Base-by-base conservation (phyloP, 1,140 invertebrate genomes). In the Grapholita molesta region DNA sequence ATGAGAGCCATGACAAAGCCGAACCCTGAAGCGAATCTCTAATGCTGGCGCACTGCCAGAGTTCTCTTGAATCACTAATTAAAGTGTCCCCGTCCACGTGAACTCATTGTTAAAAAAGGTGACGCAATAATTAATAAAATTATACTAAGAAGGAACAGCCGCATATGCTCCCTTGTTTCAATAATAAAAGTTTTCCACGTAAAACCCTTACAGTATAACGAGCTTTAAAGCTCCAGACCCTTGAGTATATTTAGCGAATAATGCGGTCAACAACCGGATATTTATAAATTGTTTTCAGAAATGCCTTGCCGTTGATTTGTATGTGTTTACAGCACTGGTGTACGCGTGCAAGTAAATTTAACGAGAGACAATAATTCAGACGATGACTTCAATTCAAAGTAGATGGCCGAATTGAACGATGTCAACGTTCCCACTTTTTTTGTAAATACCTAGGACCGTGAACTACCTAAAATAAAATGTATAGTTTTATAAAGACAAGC, bases 1-100 rank as follows among this genome's bases (percentile, higher is more conserved):
- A 61, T 61, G n/a, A 32, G 55, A n/a, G 25, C 55, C 25, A 30
- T 61, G 55, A 61, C 55, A 61, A 61, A 61, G 24, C 55, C 25
- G 12, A 38, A 38, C 35, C 35, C n/a, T 38, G 35, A 30, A 61
- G 55, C 55, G 55, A 61, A 61, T 61, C 55, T 23, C 52, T 61
- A 25, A 15, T 7, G 55, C 24, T 61, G 55, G 55, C 55, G 55
- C n/a, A n/a, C 8, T 61, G 55, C 55, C 55, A 61, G 55, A 61
- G 55, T 30, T 61, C 53, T 55, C 55, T 28, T 28, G 55, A 61
- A 25, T 28, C 55, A 28, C 55, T 30, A 61, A 61, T 61, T 61
- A 61, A 61, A 61, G 25, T 61, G 55, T 28, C 55, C 55, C 28
- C n/a, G 55, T 15, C 28, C 55, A 61, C 55, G 55, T 28, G 55